Conservation (phyloP, 2,797 vertebrate species). For the Paedocypris micromegethes region DNA sequence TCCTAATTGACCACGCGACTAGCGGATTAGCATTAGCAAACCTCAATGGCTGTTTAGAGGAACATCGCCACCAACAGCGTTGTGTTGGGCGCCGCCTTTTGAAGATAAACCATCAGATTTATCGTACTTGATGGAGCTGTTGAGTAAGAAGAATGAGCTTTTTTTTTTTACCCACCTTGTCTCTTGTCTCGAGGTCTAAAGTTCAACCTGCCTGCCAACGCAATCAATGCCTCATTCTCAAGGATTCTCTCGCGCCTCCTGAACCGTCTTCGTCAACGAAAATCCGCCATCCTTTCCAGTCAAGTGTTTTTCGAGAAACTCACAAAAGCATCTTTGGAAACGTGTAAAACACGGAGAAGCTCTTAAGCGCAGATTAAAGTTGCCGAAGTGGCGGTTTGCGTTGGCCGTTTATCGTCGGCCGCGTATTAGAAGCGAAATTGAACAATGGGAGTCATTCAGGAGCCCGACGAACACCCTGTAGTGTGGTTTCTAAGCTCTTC, state of each 20-base stretch:
- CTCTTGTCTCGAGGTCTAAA: slow-evolving; percentile 51
- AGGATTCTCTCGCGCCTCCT: slow-evolving; percentile 40
- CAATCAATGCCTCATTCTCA: slow-evolving; percentile 55
- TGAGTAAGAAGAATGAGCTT: slow-evolving; percentile 38
- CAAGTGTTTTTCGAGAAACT: no score
- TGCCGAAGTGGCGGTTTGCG: neutral
- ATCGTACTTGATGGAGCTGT: slow-evolving; percentile 27
- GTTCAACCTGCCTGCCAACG: slow-evolving; percentile 54
- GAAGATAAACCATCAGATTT: slow-evolving; percentile 20
- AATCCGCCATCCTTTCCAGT: no score
- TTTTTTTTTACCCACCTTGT: slow-evolving; percentile 44
- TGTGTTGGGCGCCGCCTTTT: neutral
- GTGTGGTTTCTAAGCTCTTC: slow-evolving; percentile 22
- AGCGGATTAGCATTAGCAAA: slow-evolving; percentile 10
- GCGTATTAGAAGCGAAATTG: neutral
- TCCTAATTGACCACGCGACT: slow-evolving; percentile 29
- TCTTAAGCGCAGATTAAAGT: neutral
- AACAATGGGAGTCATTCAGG: slow-evolving; percentile 1
- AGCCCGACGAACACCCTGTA: slow-evolving; percentile 15
- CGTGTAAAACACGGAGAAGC: no score
- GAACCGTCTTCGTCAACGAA: no score
- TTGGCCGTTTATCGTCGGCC: no score
- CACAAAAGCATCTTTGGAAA: no score
- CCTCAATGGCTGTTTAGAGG: slow-evolving; percentile 19
- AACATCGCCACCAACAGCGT: slow-evolving; percentile 6